Base-by-base conservation (phyloP, 2,888 invertebrate genomes). In the Drosophila melanosoma region DNA sequence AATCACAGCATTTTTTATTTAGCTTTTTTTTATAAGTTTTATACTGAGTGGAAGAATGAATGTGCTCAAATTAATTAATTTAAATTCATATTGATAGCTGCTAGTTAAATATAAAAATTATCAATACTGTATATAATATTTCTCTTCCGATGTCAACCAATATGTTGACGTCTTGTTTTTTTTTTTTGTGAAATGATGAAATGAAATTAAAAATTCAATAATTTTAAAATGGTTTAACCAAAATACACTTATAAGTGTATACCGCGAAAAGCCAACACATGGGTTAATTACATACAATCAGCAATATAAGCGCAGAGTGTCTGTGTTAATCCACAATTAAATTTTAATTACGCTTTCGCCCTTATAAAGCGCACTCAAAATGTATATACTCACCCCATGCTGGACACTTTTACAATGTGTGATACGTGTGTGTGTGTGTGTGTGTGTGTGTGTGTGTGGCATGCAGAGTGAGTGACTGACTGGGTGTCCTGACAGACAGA, bases 291-390 rank as follows among this genome's bases (percentile, higher is more conserved):
- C 45, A 36, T 1, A 26, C 17, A 23, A 54, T 23, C 23, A 33
- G 6, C n/a, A n/a, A 35, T 20, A 26, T 38, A 33, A 26, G 17
- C 20, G 10, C 1, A 15, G n/a, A 20, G 49, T 52, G 40, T 60
- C 32, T 32, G 33, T 33, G 52, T 54, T 32, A 65, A 62, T 49
- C 32, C 33, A n/a, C 10, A 45, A 32, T 42, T 12, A 29, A 49
- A 58, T 58, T 58, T 53, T 40, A 58, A 73, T 60, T 60, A 45
- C 61, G 12, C 32, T 59, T 38, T 42, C 23, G 15, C 10, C n/a
- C 3, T 20, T 38, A 52, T 42, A 62, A 67, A 67, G 17, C 54
- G 12, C 36, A 12, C 36, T 8, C 45, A 15, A 23, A 45, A 45
- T 23, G 23, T 23, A 49, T 49, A 66, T 33, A 54, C 45, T 33